Evolutionary conservation across 2,888 invertebrate genomes (phyloP), one percentile per base, ranked within the genome.

Genomic region (Macropis europaea): DNA sequence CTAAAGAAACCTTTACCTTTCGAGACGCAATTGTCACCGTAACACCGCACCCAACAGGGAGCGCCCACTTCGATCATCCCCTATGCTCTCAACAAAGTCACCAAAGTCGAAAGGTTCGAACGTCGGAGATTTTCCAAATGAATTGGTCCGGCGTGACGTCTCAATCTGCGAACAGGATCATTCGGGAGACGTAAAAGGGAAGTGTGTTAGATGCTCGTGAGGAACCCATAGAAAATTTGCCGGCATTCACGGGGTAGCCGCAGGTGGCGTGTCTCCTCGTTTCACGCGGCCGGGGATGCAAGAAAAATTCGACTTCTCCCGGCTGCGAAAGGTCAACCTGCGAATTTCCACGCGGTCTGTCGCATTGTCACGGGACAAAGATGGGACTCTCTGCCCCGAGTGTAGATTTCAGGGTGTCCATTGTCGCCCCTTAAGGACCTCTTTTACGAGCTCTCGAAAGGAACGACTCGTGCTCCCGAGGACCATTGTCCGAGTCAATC

Each of bases 401-500:
- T 87, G 78, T 89, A 79, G 83, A 89, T 89, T 88, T 89, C 88
- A 87, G 81, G 82, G 79, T 67, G 73, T 13, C 83, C 77, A 83
- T 87, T 87, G 86, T 87, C 77, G 76, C 32, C 57, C 64, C 71
- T 81, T 83, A 81, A 84, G 84, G 81, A 83, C 82, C 84, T 80
- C 82, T 82, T 84, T 84, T 83, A 81, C 71, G 71, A 69, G 75
- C 66, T 57, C 28, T 73, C 78, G 72, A 72, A 61, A 67, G 71
- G 59, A 81, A 76, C 83, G 82, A 84, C 85, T 84, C 82, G 83
- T 82, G 86, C 84, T 83, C 78, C 84, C 78, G 78, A 77, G 83
- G 11, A 36, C 82, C 66, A 86, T 88, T 88, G 88, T 88, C 76
- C 73, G 56, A 86, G 88, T 89, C 89, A 89, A 90, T 90, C 88